Percentiles rank a stretch among this genome's conserved stretches.
phyloP scores from a whole-genome alignment of 2,888 invertebrate genomes.

The Caenorhabditis japonica region DNA sequence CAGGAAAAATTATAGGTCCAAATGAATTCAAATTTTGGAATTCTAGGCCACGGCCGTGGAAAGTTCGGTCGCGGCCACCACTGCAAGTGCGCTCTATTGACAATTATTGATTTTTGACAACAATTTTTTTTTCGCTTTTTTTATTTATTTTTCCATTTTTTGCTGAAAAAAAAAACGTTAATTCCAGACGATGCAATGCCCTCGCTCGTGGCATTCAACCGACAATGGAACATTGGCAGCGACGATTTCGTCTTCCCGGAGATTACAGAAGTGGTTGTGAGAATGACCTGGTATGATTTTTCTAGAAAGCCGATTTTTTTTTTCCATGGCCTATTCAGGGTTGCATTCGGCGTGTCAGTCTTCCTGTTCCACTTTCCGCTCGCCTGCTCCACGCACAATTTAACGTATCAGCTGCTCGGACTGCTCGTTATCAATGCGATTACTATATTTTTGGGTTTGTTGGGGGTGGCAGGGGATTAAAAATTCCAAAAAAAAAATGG shows the following conservation, averaged over 20 bases:
- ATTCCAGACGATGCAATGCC: conserved; percentile 83
- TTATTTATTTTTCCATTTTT: no score
- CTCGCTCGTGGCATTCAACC: conserved; percentile 87
- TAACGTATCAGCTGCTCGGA: conserved; percentile 47
- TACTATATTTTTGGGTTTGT: conserved; percentile 46
- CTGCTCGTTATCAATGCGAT: conserved; percentile 77
- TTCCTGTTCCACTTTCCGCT: conserved; percentile 72
- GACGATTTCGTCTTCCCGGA: conserved; percentile 92
- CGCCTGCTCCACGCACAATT: conserved; percentile 59
- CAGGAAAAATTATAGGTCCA: not conserved
- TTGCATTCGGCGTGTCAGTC: conserved; percentile 53
- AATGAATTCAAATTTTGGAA: conserved; percentile 4
- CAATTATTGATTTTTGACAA: conserved; percentile 7
- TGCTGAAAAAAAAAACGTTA: no score
- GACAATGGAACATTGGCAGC: conserved; percentile 91
- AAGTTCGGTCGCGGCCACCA: not conserved
- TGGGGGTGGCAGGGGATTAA: not conserved
- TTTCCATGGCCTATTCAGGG: conserved; percentile 24
- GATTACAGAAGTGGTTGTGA: conserved; percentile 79
- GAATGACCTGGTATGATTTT: conserved; percentile 79
- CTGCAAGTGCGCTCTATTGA: conserved; percentile 10
- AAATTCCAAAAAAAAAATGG: not conserved
- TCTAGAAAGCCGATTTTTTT: conserved; percentile 58
- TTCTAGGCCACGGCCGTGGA: conserved; percentile 14
- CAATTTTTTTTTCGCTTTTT: no score